Evolutionary conservation across 2,113 vertebrate species (phyloP), one percentile per base, ranked within the genome.

Genomic region (Dromas ardeola): DNA sequence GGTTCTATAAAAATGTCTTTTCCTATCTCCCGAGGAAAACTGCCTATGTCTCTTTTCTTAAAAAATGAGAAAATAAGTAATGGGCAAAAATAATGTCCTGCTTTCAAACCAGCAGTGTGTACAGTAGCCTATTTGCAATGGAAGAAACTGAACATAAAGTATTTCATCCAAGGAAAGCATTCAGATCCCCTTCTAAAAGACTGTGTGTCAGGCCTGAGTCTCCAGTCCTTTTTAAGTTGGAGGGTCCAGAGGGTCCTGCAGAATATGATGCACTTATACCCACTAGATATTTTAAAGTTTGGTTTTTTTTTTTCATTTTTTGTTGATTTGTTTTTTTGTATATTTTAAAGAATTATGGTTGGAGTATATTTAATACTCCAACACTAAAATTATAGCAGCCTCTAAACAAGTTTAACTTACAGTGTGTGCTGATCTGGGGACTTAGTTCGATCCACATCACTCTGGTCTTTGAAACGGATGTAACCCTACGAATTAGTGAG

Each of bases 11-110:
- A 86, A 50, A 38, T 43, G 15, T 52, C 21, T 59, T 12, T 47
- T 53, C 23, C 4, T 36, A 4, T 12, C 14, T 73, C 27, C 34
- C n/a, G 20, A 80, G 17, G 7, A 40, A 77, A 52, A 66, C 38
- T 14, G 2, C 8, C 8, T 20, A 25, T 5, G 2, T 21, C 3
- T 58, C 7, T 34, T n/a, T 23, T 52, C 49, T 29, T 0, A 26
- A 30, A 26, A 53, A 47, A 73, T 5, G 49, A n/a, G 13, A 29
- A 45, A 62, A 62, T 25, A 72, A 42, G 3, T 26, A 55, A 77
- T 66, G 21, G 74, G 8, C 5, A 49, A 63, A 78, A 77, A 13
- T 29, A 63, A 36, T 23, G 16, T 18, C 18, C 14, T 42, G 3
- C 15, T 74, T 88, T 79, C 45, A 70, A 47, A 82, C 9, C 30